These are phyloP conservation scores for Caenorhabditis elegans DNA, from an alignment of 1,140 invertebrate species.

Conservation along the genomic window DNA sequence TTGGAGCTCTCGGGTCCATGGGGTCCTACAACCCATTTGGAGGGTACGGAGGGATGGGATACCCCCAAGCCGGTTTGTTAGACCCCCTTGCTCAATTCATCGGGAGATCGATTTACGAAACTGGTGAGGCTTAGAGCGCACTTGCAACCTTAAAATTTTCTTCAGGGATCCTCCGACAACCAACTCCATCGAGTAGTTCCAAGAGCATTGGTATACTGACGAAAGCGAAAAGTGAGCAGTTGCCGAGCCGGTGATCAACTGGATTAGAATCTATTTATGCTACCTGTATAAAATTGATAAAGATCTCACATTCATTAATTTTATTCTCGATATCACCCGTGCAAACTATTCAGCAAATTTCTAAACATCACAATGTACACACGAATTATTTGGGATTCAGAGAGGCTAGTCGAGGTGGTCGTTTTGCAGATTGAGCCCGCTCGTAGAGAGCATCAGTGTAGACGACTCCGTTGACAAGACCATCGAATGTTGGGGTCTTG, in stretches of 20 bases:
- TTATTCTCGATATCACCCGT: no score
- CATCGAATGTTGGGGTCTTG: constrained; percentile 49
- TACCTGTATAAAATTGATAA: no score
- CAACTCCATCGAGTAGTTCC: neutral
- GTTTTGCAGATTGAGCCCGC: constrained; percentile 32
- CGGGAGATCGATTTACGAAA: constrained; percentile 8
- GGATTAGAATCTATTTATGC: no score
- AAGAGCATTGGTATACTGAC: neutral
- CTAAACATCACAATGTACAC: no score
- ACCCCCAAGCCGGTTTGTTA: neutral
- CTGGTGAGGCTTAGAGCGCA: neutral
- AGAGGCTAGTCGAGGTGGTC: neutral
- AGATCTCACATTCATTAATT: no score
- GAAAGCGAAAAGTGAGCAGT: neutral
- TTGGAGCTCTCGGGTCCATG: neutral
- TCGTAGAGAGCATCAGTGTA: constrained; percentile 64
- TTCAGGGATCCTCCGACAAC: neutral
- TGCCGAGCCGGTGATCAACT: neutral
- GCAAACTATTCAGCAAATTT: no score
- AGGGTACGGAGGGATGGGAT: no score
- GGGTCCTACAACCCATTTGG: neutral
- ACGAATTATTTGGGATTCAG: neutral
- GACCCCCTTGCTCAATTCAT: neutral
- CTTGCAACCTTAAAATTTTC: no score
- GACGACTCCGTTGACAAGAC: constrained; percentile 58